Evolutionary conservation across 1,140 invertebrate species (phyloP), one percentile per base, ranked within the genome.

Genomic region (Drosophila azteca): DNA sequence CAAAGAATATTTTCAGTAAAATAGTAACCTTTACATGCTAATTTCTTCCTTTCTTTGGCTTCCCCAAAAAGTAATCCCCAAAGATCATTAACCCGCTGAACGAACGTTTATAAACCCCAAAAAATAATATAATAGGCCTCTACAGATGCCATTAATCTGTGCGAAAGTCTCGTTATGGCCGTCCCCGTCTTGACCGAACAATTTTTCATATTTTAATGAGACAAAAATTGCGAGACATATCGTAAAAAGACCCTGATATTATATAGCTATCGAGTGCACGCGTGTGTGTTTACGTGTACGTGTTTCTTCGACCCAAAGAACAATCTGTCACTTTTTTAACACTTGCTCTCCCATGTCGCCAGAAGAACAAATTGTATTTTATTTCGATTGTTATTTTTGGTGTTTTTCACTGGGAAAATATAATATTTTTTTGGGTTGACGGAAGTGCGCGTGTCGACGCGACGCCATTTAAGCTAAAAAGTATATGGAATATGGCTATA

Each of bases 321-420:
- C 51, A 81, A 87, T 81, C 76, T 84, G 77, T 85, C 81, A 70
- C 65, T 77, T 77, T 77, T 84, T 77, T 77, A 62, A 59, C 71
- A 83, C 57, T 78, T 74, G 64, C 73, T 63, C 50, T 54, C 44
- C 50, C 44, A 77, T 73, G 73, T 82, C 59, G 50, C 41, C 24
- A 48, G 51, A 71, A 20, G 64, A 55, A 61, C 55, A 54, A 66
- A 72, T 69, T 43, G 50, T 70, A 57, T 54, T 45, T 24, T 24
- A n/a, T 45, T 54, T 63, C 48, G 9, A 44, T 15, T 46, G 13
- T n/a, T 68, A 46, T 35, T 64, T 74, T 68, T 54, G 49, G 62
- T 57, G 60, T 64, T 79, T 77, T 85, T 85, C 68, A 52, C 8
- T 62, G 45, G 75, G 77, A 81, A 75, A 11, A 9, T 11, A 35